Conservation (phyloP, 2,113 vertebrate genomes). For the Microcebus lehilahytsara region DNA sequence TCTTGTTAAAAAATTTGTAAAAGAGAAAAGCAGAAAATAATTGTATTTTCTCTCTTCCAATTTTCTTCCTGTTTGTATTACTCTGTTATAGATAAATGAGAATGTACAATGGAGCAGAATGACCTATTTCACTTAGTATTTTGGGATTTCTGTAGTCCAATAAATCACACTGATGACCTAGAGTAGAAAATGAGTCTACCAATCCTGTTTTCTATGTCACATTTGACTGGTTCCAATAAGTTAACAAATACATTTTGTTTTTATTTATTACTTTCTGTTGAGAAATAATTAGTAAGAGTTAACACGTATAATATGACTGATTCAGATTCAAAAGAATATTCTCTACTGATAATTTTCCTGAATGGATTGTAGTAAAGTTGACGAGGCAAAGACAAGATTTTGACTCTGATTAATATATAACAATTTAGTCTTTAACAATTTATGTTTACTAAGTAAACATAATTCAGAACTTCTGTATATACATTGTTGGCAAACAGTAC, state of each 20-base stretch:
- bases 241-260: background rate
- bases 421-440: background rate
- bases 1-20: background rate
- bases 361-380: background rate
- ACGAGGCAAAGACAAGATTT: background rate
- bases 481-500: background rate
- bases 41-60: accelerated
- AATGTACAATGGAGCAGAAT: background rate
- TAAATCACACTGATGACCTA: background rate
- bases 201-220: background rate
- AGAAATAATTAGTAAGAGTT: background rate
- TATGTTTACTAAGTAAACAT: background rate
- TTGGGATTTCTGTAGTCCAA: background rate
- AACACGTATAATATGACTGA: background rate
- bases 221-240: background rate
- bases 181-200: background rate
- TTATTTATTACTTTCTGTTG: background rate
- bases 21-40: background rate
- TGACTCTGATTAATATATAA: background rate
- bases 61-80: background rate
- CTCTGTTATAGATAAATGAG: background rate
- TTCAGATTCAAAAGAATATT: background rate
- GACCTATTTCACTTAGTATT: background rate
- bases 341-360: background rate
- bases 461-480: background rate